Conservation (phyloP, 2,888 invertebrate genomes). For the Chesias legatella region DNA sequence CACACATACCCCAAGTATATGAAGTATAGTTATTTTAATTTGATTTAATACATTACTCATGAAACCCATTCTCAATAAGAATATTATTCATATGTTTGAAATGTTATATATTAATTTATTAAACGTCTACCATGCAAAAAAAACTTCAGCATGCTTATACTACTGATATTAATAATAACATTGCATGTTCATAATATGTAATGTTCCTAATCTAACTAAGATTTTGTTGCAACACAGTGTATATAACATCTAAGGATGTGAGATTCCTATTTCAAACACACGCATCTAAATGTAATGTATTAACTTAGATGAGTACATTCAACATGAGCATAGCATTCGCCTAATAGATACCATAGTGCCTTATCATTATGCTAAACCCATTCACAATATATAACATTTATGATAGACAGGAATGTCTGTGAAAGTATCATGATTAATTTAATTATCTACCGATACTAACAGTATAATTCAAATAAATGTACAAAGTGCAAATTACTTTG, state of each 20-base stretch:
- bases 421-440: conserved; percentile 11
- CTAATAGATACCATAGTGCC: conserved; percentile 9
- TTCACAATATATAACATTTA: conserved; percentile 9
- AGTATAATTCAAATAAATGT: background rate
- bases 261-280: conserved; percentile 43
- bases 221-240: conserved; percentile 36
- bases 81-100: conserved; percentile 45
- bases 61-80: conserved; percentile 58
- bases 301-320: conserved; percentile 33
- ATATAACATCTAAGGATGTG: conserved; percentile 49
- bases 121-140: conserved; percentile 62
- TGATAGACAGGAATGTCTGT: conserved; percentile 31
- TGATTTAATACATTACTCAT: conserved; percentile 37
- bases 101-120: conserved; percentile 59
- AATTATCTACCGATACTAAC: conserved; percentile 5
- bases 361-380: conserved; percentile 7
- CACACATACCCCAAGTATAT: conserved; percentile 51
- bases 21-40: conserved; percentile 52
- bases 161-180: conserved; percentile 62
- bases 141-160: conserved; percentile 59
- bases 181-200: conserved; percentile 61
- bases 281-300: conserved; percentile 31
- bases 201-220: conserved; percentile 49
- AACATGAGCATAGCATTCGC: conserved; percentile 23
- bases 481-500: conserved; percentile 5